A percentile compares a stretch with the other conserved stretches of the same genome.
phyloP scores from a whole-genome alignment of 2,113 vertebrate species.

The Synodontis membranacea region DNA sequence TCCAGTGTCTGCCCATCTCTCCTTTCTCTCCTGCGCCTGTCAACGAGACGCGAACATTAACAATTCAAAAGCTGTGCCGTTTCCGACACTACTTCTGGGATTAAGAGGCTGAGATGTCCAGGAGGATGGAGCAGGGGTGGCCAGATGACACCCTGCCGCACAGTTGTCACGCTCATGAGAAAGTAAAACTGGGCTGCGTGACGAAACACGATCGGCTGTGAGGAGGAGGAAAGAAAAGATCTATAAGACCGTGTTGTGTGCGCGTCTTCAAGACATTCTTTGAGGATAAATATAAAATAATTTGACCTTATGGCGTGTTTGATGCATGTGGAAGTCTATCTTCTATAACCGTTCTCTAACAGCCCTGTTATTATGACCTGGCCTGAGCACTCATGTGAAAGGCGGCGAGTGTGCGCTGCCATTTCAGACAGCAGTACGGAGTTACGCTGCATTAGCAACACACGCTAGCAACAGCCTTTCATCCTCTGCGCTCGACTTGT shows the following conservation, averaged over 20 bases:
- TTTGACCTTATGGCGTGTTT: background rate
- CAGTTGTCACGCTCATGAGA: conserved; percentile 40
- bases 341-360: conserved; percentile 10
- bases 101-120: conserved; percentile 44
- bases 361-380: conserved; percentile 24
- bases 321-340: background rate
- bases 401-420: background rate
- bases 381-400: conserved; percentile 30
- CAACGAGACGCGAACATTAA: conserved; percentile 53
- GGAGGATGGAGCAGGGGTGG: conserved; percentile 28
- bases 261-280: background rate
- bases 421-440: conserved; percentile 1
- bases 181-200: conserved; percentile 41
- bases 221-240: background rate
- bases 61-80: conserved; percentile 48
- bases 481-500: conserved; percentile 42
- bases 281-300: background rate
- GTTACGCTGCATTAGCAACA: conserved; percentile 25
- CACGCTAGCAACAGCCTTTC: conserved; percentile 40
- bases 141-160: conserved; percentile 45
- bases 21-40: conserved; percentile 45
- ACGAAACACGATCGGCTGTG: conserved; percentile 30
- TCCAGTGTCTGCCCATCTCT: conserved; percentile 28
- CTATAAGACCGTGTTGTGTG: background rate
- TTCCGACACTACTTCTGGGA: conserved; percentile 44